Conservation (phyloP, 2,113 vertebrate species). For the Actinemys pallida region DNA sequence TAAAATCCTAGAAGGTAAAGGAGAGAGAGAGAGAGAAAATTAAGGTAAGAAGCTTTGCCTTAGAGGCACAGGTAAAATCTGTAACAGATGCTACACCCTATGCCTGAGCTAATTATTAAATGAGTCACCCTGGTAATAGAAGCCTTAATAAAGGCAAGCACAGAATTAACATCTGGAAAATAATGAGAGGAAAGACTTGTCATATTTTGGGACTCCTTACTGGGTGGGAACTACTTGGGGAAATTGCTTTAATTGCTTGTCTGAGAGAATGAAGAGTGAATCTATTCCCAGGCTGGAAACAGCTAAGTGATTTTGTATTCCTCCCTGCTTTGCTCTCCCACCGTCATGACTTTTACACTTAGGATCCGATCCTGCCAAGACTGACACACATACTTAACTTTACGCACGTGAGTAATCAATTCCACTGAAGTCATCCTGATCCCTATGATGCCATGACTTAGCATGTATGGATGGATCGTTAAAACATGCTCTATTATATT, state of each 20-base stretch:
- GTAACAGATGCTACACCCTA: constrained; percentile 67
- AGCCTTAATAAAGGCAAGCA: constrained; percentile 56
- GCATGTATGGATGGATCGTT: neutral
- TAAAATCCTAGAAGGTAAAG: constrained; percentile 25
- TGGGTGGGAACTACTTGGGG: constrained; percentile 23
- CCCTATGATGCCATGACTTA: accelerated
- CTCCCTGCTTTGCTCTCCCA: neutral
- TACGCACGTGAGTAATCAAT: neutral
- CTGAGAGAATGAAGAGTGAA: constrained; percentile 19
- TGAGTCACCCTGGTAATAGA: constrained; percentile 62
- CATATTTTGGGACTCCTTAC: constrained; percentile 56
- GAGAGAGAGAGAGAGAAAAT: constrained; percentile 19
- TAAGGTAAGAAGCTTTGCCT: constrained; percentile 62
- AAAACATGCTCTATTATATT: neutral
- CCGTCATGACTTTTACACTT: neutral
- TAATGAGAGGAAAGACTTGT: constrained; percentile 25
- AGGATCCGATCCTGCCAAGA: constrained; percentile 12
- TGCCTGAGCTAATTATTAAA: constrained; percentile 68
- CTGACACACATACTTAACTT: neutral
- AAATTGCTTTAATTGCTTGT: constrained; percentile 40
- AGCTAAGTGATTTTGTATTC: constrained; percentile 23
- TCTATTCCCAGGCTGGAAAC: constrained; percentile 33
- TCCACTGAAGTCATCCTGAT: neutral
- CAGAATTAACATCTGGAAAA: constrained; percentile 71
- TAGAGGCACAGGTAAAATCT: constrained; percentile 69